Evolutionary conservation across 2,797 vertebrate genomes (phyloP), one percentile per base, ranked within the genome.

Genomic region (Scolopax bukidnonensis): DNA sequence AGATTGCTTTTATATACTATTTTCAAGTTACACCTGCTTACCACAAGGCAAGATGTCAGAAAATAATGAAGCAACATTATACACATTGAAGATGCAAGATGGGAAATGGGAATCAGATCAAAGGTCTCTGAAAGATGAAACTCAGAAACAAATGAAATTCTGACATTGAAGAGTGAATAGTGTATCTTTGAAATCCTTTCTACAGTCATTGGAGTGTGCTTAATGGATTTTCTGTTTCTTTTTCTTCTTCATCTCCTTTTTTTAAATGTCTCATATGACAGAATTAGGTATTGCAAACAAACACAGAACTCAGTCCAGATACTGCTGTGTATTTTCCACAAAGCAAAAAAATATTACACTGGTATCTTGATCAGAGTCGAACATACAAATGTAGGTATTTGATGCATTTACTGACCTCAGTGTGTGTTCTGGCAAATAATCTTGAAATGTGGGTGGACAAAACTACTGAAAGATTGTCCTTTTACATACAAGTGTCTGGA

Each of bases 31-130:
- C 88, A 97, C 90, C 92, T 97, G 96, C 92, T 98, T 94, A 93
- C 93, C 51, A 68, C 65, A 90, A 97, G 90, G 83, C 84, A 97
- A 97, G 95, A 96, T 97, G 96, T 98, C 97, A 98, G 89, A 92
- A 98, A 97, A 97, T 97, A 98, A 97, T 95, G 95, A 97, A 97
- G 96, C 93, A 95, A 95, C 88, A 85, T 94, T 96, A 96, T 92
- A 96, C 54, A 95, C 93, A 77, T 68, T 94, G 93, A 97, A 95
- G 95, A 75, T 97, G 87, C 87, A 97, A 96, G 90, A 96, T 79
- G 61, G 87, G 80, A 97, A 98, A 97, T 41, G 43, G 59, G 77
- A 97, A 96, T 96, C 83, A 94, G 93, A 97, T 97, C 96, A 97
- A 97, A 98, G 96, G 96, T 95, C 91, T 97, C 92, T 94, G 87